Evolutionary conservation across 2,888 invertebrate genomes (phyloP), one percentile per base, ranked within the genome.

Genomic region (Pantelozetes paolii): DNA sequence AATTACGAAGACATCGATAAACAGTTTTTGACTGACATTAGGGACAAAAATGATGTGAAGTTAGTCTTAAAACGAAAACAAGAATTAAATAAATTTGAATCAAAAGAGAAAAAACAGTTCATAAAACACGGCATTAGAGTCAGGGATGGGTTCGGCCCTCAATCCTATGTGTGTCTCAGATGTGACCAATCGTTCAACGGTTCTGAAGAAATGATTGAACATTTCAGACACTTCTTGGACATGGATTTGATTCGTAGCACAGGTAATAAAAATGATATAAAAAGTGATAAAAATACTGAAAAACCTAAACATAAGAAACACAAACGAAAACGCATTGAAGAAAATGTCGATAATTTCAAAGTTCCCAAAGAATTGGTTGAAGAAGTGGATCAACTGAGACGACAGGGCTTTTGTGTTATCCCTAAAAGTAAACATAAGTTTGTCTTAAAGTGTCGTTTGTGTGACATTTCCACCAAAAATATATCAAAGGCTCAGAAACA

Each of bases 401-500:
- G 54, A 54, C 20, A 23, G 23, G 54, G 54, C 54, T 54, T 54
- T 54, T 18, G 26, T 23, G 20, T 54, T 8, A 54, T 54, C 2
- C 54, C 54, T 2, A 54, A 3, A 54, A 54, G 23, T 54, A 54
- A 23, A 18, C n/a, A 54, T 20, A 54, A 54, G 54, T 54, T 54
- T 54, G 54, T 54, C 8, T 23, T 54, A 18, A 54, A 23, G 54
- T 54, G 54, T 54, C 54, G 54, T 54, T 54, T 54, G 8, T 54
- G 54, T 20, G 54, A 54, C 18, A 23, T 54, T 9, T 54, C 20
- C 9, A 54, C 54, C 20, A 54, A 54, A 54, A 54, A 26, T 23
- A 54, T 54, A 54, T 54, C 54, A 3, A 54, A 54, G 13, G 20
- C 54, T 6, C 3, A 8, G 8, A n/a, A 54, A 20, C 54, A 54